Conservation (phyloP, 2,113 vertebrate genomes). For the Bungarus multicinctus region DNA sequence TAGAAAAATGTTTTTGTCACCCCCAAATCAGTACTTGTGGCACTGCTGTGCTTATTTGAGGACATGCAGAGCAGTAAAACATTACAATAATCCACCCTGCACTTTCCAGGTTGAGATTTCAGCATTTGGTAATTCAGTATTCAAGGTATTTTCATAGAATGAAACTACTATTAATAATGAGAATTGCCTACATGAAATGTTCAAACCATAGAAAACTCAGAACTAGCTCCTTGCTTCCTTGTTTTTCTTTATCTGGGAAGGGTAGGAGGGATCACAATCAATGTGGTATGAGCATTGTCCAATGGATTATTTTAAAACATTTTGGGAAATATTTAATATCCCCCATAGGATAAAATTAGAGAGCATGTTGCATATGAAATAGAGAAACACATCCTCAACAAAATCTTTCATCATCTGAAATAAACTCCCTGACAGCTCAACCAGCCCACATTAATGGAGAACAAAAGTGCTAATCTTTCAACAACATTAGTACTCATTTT, state of each 20-base stretch:
- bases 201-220: not conserved
- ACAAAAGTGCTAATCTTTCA: not conserved
- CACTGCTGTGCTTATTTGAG: not conserved
- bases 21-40: not conserved
- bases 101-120: not conserved
- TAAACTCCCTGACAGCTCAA: not conserved
- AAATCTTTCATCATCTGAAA: not conserved
- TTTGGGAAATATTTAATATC: not conserved
- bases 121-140: not conserved
- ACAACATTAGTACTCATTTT: not conserved
- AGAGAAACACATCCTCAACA: not conserved
- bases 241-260: not conserved
- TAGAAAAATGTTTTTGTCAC: not conserved
- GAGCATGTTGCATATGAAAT: not conserved
- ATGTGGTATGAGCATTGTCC: not conserved
- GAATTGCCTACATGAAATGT: not conserved
- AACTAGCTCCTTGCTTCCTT: not conserved
- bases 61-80: not conserved
- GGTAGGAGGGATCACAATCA: not conserved
- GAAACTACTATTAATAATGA: not conserved
- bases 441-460: not conserved
- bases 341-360: not conserved
- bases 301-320: not conserved
- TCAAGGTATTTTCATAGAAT: not conserved
- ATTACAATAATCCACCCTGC: not conserved